Percentiles rank a stretch among this genome's conserved stretches.
phyloP scores from a whole-genome alignment of 2,888 invertebrate species.

The Pachydiplax longipennis region DNA sequence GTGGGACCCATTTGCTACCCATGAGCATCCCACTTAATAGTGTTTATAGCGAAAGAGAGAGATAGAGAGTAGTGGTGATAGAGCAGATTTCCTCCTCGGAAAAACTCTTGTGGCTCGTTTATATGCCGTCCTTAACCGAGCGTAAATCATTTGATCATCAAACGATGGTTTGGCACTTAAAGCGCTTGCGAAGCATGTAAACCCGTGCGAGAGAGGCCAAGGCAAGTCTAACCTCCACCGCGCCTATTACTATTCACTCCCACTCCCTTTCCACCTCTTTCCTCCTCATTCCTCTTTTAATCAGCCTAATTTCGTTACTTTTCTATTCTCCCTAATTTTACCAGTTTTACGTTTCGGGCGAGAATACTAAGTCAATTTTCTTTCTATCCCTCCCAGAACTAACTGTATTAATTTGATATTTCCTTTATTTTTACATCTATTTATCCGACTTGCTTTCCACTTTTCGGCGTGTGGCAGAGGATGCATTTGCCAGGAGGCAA shows the following conservation, averaged over 20 bases:
- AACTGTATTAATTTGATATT: too few species aligned
- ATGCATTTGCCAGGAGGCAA: not conserved
- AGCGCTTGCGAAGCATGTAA: not conserved
- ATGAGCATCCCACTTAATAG: not conserved
- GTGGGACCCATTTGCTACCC: not conserved
- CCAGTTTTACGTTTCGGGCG: too few species aligned
- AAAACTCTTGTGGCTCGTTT: not conserved
- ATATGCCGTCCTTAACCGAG: not conserved
- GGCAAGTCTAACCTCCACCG: not conserved
- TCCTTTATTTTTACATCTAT: too few species aligned
- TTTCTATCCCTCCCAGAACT: not conserved
- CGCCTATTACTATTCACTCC: not conserved
- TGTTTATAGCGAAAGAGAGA: not conserved
- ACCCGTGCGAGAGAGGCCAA: not conserved
- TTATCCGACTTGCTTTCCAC: too few species aligned
- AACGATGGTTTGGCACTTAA: not conserved
- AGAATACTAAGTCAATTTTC: not conserved
- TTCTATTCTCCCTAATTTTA: not conserved
- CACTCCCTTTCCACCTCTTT: not conserved
- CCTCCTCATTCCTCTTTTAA: not conserved
- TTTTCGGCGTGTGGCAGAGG: too few species aligned
- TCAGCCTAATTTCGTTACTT: not conserved
- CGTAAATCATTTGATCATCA: conserved; percentile 1
- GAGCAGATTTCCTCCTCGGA: not conserved
- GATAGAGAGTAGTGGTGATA: not conserved